phyloP scores from a whole-genome alignment of 2,888 invertebrate genomes.

The Chironomus tentans region DNA sequence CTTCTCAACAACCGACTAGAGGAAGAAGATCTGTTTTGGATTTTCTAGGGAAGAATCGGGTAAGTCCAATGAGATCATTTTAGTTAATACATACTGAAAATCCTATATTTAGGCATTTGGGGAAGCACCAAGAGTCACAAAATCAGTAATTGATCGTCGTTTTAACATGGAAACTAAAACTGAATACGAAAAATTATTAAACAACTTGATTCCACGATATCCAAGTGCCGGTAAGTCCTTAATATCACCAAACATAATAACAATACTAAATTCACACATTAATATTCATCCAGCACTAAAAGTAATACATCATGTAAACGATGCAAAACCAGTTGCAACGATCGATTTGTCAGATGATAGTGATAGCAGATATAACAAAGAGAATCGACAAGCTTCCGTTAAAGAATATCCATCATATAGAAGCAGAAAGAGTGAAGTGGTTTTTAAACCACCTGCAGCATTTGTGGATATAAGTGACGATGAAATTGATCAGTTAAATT shows the following conservation, averaged over 20 bases:
- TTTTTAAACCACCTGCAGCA: background rate
- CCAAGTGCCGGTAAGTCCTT: background rate
- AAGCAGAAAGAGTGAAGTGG: background rate
- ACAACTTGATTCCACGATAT: background rate
- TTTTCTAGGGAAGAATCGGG: background rate
- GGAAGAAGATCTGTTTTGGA: background rate
- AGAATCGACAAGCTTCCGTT: background rate
- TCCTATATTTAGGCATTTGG: background rate
- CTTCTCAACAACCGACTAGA: background rate
- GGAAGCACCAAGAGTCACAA: background rate
- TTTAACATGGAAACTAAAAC: background rate
- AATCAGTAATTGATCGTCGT: background rate
- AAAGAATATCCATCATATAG: background rate
- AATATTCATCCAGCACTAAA: background rate
- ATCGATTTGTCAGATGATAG: background rate
- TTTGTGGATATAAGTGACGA: conserved; percentile 9
- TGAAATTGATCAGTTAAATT: background rate
- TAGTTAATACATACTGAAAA: background rate
- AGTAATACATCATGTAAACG: background rate
- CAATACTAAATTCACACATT: too few species aligned
- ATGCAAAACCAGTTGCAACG: background rate
- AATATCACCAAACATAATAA: background rate
- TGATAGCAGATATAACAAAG: background rate
- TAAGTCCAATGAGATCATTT: background rate
- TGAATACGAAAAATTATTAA: background rate